Percentiles rank a stretch among this genome's conserved stretches.
Evolutionary conservation across 2,888 invertebrate species (phyloP).

Genomic region (Acronicta aceris): DNA sequence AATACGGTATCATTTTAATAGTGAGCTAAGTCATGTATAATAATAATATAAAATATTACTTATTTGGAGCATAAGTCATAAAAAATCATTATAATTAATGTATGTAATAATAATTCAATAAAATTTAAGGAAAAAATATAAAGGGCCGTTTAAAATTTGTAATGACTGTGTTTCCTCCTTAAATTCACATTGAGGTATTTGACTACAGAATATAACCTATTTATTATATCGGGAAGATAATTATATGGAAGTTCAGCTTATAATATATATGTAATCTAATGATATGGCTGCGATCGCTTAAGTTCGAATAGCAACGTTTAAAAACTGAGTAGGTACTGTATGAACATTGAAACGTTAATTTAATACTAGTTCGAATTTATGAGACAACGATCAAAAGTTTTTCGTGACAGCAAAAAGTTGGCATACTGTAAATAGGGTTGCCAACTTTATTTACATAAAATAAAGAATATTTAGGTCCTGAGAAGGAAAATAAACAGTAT

Average conservation of each 20-base stretch:
- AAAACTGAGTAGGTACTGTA: conserved; percentile 37
- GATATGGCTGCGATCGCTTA: conserved; percentile 77
- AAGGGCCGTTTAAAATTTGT: neutral
- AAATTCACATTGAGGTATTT: conserved; percentile 46
- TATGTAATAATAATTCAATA: too few species aligned
- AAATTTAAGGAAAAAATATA: too few species aligned
- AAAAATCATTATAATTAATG: too few species aligned
- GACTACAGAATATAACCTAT: conserved; percentile 50
- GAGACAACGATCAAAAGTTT: conserved; percentile 64
- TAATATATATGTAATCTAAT: conserved; percentile 71
- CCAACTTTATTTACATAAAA: too few species aligned
- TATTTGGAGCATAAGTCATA: too few species aligned
- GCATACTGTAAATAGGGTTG: too few species aligned
- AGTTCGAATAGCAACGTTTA: conserved; percentile 66
- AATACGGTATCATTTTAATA: too few species aligned
- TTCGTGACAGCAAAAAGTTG: conserved; percentile 51
- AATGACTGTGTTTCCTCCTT: conserved; percentile 20
- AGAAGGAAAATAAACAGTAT: too few species aligned
- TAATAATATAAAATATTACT: too few species aligned
- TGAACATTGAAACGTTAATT: conserved; percentile 21
- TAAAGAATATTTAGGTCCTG: too few species aligned
- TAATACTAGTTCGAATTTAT: conserved; percentile 44
- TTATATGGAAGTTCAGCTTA: conserved; percentile 63
- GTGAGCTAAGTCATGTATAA: too few species aligned
- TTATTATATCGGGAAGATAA: conserved; percentile 58